Evolutionary conservation across 2,113 vertebrate genomes (phyloP).

Genomic region (Vulpes lagopus): DNA sequence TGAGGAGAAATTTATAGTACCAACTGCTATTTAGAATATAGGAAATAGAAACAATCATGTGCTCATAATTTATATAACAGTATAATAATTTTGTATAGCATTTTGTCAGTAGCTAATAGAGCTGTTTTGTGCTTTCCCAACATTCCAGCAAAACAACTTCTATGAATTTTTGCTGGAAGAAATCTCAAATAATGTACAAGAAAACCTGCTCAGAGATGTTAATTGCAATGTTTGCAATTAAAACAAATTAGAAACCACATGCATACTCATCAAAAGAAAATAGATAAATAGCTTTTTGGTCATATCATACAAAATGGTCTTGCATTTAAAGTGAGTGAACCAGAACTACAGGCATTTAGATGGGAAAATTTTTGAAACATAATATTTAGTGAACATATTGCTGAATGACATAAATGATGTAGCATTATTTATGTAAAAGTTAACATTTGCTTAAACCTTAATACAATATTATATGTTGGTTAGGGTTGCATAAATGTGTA

Average conservation of each 20-base stretch:
- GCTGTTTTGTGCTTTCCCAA: not conserved
- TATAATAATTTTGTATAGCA: not conserved
- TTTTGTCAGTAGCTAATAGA: not conserved
- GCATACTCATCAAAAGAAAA: not conserved
- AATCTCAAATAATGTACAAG: not conserved
- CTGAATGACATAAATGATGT: not conserved
- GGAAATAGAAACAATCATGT: not conserved
- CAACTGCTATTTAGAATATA: not conserved
- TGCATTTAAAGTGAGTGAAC: not conserved
- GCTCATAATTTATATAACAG: not conserved
- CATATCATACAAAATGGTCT: not conserved
- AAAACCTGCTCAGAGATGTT: not conserved
- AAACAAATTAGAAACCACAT: constrained; percentile 40
- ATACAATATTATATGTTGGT: not conserved
- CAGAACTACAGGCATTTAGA: not conserved
- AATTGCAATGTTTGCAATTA: not conserved
- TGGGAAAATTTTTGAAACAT: not conserved
- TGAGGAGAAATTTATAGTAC: not conserved
- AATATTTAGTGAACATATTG: not conserved
- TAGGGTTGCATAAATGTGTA: not conserved
- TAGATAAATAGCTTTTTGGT: not conserved
- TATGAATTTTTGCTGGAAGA: not conserved
- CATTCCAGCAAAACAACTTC: not conserved
- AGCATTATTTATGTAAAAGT: not conserved
- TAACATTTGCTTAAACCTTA: not conserved